Evolutionary conservation across 2,797 vertebrate genomes (phyloP).

Genomic region (Gouania willdenowi): DNA sequence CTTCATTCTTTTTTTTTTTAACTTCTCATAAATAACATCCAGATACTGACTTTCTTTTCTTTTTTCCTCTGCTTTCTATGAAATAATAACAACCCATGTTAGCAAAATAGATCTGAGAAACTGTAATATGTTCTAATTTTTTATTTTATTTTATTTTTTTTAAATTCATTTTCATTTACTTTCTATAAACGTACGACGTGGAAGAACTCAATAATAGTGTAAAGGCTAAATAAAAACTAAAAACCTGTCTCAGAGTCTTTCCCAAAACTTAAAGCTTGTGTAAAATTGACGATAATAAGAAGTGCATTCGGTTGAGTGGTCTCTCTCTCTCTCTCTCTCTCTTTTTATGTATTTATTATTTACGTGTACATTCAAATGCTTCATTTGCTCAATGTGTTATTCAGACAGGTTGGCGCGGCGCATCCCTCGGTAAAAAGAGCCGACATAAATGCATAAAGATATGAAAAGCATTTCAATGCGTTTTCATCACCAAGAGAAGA

Average conservation of each 20-base stretch:
- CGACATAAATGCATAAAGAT: too few species aligned
- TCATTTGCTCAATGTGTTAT: slow-evolving; percentile 69
- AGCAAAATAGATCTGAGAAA: slow-evolving; percentile 87
- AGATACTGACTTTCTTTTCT: slow-evolving; percentile 76
- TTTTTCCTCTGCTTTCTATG: slow-evolving; percentile 78
- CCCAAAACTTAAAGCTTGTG: slow-evolving; percentile 78
- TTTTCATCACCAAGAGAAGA: too few species aligned
- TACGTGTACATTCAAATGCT: slow-evolving; percentile 77
- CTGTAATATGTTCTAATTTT: slow-evolving; percentile 73
- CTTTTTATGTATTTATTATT: slow-evolving; percentile 22
- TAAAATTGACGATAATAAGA: slow-evolving; percentile 65
- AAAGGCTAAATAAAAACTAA: slow-evolving; percentile 56
- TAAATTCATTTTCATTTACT: slow-evolving; percentile 70
- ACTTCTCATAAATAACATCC: slow-evolving; percentile 86
- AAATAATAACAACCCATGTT: slow-evolving; percentile 86
- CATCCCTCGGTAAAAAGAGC: slow-evolving; percentile 76
- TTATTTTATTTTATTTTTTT: slow-evolving; percentile 61
- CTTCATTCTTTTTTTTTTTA: slow-evolving; percentile 63
- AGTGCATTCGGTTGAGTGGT: slow-evolving; percentile 68
- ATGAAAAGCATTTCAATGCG: too few species aligned
- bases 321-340: slow-evolving; percentile 35
- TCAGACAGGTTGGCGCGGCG: slow-evolving; percentile 75
- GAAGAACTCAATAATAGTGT: slow-evolving; percentile 78
- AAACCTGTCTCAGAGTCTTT: too few species aligned
- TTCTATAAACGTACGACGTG: slow-evolving; percentile 79